Evolutionary conservation across 2,797 vertebrate genomes (phyloP).

Genomic region (Zenarchopterus dispar): DNA sequence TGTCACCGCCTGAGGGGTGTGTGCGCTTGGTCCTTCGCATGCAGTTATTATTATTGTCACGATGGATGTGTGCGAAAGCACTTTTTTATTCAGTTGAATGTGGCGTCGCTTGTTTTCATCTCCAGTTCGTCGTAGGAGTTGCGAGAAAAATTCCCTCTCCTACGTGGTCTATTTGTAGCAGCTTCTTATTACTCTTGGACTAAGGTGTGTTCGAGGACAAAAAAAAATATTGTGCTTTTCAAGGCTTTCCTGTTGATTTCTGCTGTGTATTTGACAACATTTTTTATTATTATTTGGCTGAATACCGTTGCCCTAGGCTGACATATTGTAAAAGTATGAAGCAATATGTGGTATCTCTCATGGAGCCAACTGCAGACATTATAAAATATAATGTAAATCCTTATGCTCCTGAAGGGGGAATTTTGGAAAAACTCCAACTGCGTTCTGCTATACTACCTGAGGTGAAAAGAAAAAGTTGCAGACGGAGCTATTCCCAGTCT

Average conservation of each 20-base stretch:
- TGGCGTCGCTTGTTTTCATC: slow-evolving; percentile 19
- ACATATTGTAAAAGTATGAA: not conserved
- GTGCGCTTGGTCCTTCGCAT: slow-evolving; percentile 1
- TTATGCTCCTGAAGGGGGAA: slow-evolving; percentile 1
- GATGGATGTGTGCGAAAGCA: slow-evolving; percentile 26
- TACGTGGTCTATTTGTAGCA: slow-evolving; percentile 17
- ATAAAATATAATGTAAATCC: slow-evolving; percentile 9
- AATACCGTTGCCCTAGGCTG: slow-evolving; percentile 17
- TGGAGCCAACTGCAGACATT: slow-evolving; percentile 1
- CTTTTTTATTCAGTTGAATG: slow-evolving; percentile 34
- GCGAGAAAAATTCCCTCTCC: slow-evolving; percentile 1
- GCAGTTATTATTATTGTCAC: slow-evolving; percentile 20
- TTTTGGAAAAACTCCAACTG: slow-evolving; percentile 20
- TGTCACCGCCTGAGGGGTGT: slow-evolving; percentile 34
- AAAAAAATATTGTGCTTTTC: slow-evolving; percentile 23
- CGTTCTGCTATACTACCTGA: slow-evolving; percentile 30
- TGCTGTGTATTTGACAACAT: slow-evolving; percentile 5
- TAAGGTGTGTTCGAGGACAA: slow-evolving; percentile 36
- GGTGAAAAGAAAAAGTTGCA: slow-evolving; percentile 22
- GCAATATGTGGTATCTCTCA: not conserved
- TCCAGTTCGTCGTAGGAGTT: slow-evolving; percentile 14
- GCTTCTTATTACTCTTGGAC: slow-evolving; percentile 51
- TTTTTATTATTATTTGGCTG: slow-evolving; percentile 39
- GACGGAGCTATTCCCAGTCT: slow-evolving; percentile 29
- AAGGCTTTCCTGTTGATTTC: slow-evolving; percentile 52